Conservation (phyloP, 2,113 vertebrate species). For the Gopherus flavomarginatus region DNA sequence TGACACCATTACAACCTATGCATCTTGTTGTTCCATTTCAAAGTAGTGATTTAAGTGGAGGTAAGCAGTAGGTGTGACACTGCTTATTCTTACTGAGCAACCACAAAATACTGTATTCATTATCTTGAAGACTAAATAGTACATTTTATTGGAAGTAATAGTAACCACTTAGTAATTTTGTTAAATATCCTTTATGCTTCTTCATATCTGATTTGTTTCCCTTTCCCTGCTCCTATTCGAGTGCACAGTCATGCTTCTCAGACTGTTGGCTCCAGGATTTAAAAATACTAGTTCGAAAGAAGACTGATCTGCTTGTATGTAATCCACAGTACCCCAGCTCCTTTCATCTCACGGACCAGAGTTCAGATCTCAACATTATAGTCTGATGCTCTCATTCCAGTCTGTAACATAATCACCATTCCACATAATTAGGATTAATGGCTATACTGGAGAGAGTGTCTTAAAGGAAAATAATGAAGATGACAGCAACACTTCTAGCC, state of each 20-base stretch:
- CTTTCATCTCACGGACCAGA: background rate
- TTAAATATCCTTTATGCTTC: background rate
- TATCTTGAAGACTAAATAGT: background rate
- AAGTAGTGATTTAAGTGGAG: background rate
- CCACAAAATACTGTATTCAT: background rate
- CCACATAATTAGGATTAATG: conserved; percentile 29
- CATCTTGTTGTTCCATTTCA: background rate
- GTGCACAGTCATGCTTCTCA: background rate
- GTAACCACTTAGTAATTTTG: background rate
- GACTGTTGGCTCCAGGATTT: background rate
- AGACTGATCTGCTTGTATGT: background rate
- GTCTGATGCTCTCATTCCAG: conserved; percentile 38
- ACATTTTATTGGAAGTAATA: background rate
- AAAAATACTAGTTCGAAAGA: background rate
- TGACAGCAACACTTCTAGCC: background rate
- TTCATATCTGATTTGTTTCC: background rate
- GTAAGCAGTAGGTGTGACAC: background rate
- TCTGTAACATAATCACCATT: conserved; percentile 1
- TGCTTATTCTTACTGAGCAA: background rate
- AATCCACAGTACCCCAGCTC: background rate
- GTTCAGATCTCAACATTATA: conserved; percentile 13
- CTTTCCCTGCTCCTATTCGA: background rate
- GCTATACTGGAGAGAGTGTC: background rate
- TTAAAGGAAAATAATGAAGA: background rate
- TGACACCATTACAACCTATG: background rate